Base-by-base conservation (phyloP, 2,888 invertebrate genomes). In the Cecidostiba fungosa region DNA sequence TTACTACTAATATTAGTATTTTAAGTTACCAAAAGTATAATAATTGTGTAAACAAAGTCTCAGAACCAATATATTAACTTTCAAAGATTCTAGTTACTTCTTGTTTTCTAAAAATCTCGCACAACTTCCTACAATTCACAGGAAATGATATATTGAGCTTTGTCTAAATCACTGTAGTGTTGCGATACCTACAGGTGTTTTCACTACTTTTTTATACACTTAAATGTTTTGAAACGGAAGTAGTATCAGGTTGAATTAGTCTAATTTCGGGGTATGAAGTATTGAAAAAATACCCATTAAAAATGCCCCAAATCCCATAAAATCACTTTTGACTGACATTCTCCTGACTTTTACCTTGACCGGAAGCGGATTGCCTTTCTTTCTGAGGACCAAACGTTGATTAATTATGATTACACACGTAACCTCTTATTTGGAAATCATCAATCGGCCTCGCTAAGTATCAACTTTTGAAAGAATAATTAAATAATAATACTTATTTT, bases 301-400 rank as follows among this genome's bases (percentile, higher is more conserved):
- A 50, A 59, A 59, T 23, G 36, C 39, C 26, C 23, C 70, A n/a
- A 69, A 50, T 47, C 4, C 69, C n/a, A 12, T 43, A 59, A 80
- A 85, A 76, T 23, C 50, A 54, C 36, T 85, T 85, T 76, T 70
- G 43, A 59, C 69, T 80, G 36, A 78, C 32, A 73, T 43, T 32
- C 26, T 78, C 50, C 23, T 74, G 59, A 77, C 84, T 85, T 80
- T 85, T 85, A 84, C 79, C 39, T 74, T 84, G 36, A 23, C 76
- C 76, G 76, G 80, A 79, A 76, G 59, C 29, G 26, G 19, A 16
- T 43, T 16, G 69, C 39, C 72, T 82, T 82, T 66, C 70, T 85
- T 79, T 80, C 50, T 78, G 1, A 47, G 10, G 66, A 12, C 23
- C 26, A 69, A n/a, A 80, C 32, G 29, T 23, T 74, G 70, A 29